Evolutionary conservation across 2,113 vertebrate genomes (phyloP), one percentile per base, ranked within the genome.

Genomic region (Talpa occidentalis): DNA sequence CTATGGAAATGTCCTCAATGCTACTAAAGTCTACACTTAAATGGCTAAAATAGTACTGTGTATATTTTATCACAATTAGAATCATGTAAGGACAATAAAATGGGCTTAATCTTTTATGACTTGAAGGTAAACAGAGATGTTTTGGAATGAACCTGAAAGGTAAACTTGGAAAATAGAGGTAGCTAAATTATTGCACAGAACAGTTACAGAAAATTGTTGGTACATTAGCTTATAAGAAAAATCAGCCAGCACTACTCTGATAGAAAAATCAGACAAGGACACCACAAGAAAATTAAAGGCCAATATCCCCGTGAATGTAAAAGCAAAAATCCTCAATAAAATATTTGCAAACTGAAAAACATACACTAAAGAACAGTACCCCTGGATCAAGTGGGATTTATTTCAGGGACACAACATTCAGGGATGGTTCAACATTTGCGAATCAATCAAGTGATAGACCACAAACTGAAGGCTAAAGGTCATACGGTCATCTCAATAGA

Each of bases 1-100:
- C 24, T 16, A 0, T 4, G 24, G 54, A 47, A 44, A 67, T 7
- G 0, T 28, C 32, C 9, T 7, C 1, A 73, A 1, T 9, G 24
- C 56, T 62, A 35, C 49, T 26, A 44, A 21, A 14, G 9, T 10
- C 5, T 26, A 52, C 3, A 6, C 26, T 70, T 26, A 22, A 72
- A 37, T 11, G 42, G 22, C 37, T 16, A 37, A 47, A 62, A 47
- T 6, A 35, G 56, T n/a, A 40, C 16, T 32, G 10, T 0, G 0
- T 22, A 24, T 49, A 22, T 74, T 79, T 52, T 59, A 40, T 17
- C 26, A n/a, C 35, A 56, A 42, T 47, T 21, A 15, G n/a, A 32
- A n/a, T n/a, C 24, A 7, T 10, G 9, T 26, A 54, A 70, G 59
- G 73, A 5, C 19, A 49, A 73, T 26, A 66, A 42, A 44, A 60